A percentile compares a stretch with the other conserved stretches of the same genome.
phyloP scores from a whole-genome alignment of 2,888 invertebrate species.

The Heliconius hortense region DNA sequence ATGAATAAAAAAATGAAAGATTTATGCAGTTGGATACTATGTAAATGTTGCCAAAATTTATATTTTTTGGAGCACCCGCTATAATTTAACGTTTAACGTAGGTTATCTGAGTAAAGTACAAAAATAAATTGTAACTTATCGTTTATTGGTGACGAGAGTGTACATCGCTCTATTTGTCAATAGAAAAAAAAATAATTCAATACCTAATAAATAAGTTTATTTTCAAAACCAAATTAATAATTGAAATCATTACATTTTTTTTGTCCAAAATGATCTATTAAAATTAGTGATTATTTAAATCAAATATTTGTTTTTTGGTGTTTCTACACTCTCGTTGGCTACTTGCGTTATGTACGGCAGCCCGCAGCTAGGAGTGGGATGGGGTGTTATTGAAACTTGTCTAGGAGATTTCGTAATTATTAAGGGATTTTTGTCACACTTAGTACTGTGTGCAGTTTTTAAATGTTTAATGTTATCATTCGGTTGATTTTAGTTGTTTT shows the following conservation, averaged over 20 bases:
- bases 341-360: constrained; percentile 46
- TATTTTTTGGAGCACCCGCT: constrained; percentile 74
- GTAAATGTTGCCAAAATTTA: constrained; percentile 78
- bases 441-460: constrained; percentile 1
- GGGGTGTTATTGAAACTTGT: constrained; percentile 32
- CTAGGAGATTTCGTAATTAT: constrained; percentile 17
- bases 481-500: not conserved
- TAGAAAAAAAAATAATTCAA: constrained; percentile 8
- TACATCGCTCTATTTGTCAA: not conserved
- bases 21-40: constrained; percentile 65
- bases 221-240: too few relatives aligned
- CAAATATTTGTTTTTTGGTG: not conserved
- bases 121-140: constrained; percentile 51
- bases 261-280: not conserved
- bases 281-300: not conserved
- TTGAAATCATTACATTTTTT: too few relatives aligned
- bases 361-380: constrained; percentile 45
- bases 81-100: constrained; percentile 73
- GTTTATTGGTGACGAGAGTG: constrained; percentile 19
- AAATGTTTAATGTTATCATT: constrained; percentile 11
- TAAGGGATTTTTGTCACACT: not conserved
- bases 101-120: constrained; percentile 69
- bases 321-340: constrained; percentile 12
- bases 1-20: constrained; percentile 59
- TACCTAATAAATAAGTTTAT: not conserved